Percentiles rank a stretch among this genome's conserved stretches.
Evolutionary conservation across 2,888 invertebrate genomes (phyloP).

Genomic region (Eupithecia abbreviata): DNA sequence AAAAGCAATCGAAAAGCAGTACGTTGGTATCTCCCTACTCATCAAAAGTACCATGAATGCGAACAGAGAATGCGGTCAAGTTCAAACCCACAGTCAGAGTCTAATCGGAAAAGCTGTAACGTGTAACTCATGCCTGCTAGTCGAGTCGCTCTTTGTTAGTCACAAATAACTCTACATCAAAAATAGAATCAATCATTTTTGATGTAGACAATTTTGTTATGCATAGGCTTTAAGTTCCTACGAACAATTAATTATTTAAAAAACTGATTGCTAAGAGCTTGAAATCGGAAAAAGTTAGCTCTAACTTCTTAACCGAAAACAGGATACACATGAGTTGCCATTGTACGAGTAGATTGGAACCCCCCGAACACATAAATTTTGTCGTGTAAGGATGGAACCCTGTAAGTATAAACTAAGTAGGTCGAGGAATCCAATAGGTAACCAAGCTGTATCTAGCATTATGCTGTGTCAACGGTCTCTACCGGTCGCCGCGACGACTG

Average conservation of each 20-base stretch:
- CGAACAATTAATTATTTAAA: not conserved
- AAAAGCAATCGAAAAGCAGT: not conserved
- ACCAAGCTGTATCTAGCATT: not conserved
- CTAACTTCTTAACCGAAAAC: not conserved
- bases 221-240: no score
- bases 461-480: constrained; percentile 10
- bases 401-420: not conserved
- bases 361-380: not conserved
- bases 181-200: not conserved
- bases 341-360: not conserved
- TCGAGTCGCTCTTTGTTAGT: not conserved
- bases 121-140: not conserved
- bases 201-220: no score
- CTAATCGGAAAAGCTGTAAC: not conserved
- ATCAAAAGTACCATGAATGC: not conserved
- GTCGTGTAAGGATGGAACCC: not conserved
- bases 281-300: not conserved
- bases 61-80: constrained; percentile 38
- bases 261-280: not conserved
- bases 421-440: not conserved
- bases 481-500: constrained; percentile 5
- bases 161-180: not conserved
- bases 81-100: constrained; percentile 23
- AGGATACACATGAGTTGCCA: not conserved
- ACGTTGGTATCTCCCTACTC: not conserved